Conservation (phyloP, 2,113 vertebrate species). For the Trogon melanurus region DNA sequence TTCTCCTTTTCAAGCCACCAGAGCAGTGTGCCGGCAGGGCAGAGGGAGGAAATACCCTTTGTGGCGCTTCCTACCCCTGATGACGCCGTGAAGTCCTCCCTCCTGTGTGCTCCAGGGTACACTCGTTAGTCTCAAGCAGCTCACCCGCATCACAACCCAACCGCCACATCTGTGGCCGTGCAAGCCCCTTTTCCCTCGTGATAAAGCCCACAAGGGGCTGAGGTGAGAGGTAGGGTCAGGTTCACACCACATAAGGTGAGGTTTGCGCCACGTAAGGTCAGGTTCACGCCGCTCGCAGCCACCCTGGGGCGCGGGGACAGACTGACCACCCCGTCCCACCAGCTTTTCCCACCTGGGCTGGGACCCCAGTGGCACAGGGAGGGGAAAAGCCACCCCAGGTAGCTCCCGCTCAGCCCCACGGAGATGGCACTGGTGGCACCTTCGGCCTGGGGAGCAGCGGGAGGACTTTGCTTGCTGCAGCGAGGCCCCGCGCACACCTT, state of each 20-base stretch:
- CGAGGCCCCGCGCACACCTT: background rate
- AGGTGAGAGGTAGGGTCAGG: accelerated
- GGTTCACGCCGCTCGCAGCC: accelerated
- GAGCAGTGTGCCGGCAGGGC: background rate
- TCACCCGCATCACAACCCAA: background rate
- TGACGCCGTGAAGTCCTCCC: accelerated
- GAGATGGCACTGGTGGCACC: background rate
- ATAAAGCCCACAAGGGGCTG: background rate
- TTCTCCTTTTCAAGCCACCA: background rate
- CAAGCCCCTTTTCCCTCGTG: accelerated
- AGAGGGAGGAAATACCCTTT: background rate
- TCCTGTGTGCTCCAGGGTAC: accelerated
- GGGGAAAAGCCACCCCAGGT: background rate
- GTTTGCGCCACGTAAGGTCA: background rate
- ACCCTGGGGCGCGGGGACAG: accelerated
- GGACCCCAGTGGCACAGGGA: accelerated
- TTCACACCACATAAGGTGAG: background rate
- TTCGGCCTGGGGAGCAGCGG: accelerated
- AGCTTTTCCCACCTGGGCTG: background rate
- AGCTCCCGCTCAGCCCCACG: background rate
- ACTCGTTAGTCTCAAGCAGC: accelerated
- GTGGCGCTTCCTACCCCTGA: accelerated
- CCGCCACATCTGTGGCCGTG: accelerated
- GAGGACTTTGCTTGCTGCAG: background rate
- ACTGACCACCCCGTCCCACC: accelerated